phyloP scores from a whole-genome alignment of 2,113 vertebrate genomes.

The Varanus salvator region DNA sequence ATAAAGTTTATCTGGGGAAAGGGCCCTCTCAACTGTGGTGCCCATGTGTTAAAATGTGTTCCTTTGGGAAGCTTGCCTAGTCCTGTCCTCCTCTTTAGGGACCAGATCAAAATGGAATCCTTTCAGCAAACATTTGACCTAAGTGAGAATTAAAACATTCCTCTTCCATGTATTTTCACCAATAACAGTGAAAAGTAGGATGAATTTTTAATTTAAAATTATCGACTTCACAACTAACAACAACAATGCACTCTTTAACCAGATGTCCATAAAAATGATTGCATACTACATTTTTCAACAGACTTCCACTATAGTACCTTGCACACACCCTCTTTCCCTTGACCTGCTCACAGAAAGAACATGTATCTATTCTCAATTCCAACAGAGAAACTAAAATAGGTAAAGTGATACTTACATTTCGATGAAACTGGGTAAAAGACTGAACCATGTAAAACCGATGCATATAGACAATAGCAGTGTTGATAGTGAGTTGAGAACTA shows the following conservation, averaged over 20 bases:
- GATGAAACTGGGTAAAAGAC: slow-evolving; percentile 93
- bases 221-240: no score
- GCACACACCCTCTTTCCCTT: background rate
- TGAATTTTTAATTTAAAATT: background rate
- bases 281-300: background rate
- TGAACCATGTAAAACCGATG: slow-evolving; percentile 99
- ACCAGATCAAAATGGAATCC: no score
- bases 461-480: slow-evolving; percentile 98
- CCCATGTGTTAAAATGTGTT: background rate
- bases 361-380: background rate
- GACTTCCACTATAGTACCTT: background rate
- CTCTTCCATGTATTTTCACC: background rate
- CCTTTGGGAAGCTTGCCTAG: background rate
- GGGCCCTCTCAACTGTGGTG: background rate
- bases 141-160: background rate
- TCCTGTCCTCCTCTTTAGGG: no score
- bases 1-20: background rate
- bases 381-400: slow-evolving; percentile 10
- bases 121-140: background rate
- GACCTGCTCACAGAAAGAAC: background rate
- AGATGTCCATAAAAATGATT: background rate
- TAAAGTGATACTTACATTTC: slow-evolving; percentile 85
- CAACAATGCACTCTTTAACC: no score
- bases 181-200: background rate
- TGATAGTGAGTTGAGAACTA: slow-evolving; percentile 96